Percentiles rank a stretch among this genome's conserved stretches.
Conservation (phyloP, 2,888 invertebrate genomes). For the Epirrhoe tristata region DNA sequence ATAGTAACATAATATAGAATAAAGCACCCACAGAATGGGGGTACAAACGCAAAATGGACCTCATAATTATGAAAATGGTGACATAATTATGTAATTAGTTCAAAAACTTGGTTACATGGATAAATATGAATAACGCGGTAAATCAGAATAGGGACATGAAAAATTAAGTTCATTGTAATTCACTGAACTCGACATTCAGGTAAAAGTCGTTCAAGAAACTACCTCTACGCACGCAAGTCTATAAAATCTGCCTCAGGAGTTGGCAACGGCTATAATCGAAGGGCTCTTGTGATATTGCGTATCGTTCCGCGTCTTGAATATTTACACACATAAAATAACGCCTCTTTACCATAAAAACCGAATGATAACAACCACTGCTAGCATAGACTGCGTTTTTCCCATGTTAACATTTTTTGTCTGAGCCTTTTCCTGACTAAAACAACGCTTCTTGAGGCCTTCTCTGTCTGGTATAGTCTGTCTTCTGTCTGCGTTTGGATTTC, state of each 20-base stretch:
- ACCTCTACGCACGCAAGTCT: conserved; percentile 33
- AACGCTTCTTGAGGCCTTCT: no score
- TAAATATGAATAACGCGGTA: conserved; percentile 23
- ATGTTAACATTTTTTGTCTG: no score
- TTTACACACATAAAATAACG: no score
- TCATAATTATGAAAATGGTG: neutral
- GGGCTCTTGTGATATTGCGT: no score
- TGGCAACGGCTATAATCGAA: conserved; percentile 3
- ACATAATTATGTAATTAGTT: conserved; percentile 4
- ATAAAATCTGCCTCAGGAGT: conserved; percentile 21
- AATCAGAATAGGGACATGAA: conserved; percentile 36
- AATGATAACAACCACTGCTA: no score
- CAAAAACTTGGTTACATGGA: neutral
- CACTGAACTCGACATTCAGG: conserved; percentile 33
- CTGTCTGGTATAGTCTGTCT: no score
- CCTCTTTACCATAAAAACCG: no score
- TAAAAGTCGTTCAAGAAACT: conserved; percentile 33
- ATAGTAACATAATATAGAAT: neutral
- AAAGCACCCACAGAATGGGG: neutral
- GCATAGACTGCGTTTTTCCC: no score
- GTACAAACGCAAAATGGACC: conserved; percentile 2
- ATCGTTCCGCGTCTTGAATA: no score
- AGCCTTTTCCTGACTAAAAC: no score
- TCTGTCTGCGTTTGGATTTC: no score
- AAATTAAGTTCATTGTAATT: conserved; percentile 38